phyloP scores from a whole-genome alignment of 2,113 vertebrate species.

The Labrus mixtus region DNA sequence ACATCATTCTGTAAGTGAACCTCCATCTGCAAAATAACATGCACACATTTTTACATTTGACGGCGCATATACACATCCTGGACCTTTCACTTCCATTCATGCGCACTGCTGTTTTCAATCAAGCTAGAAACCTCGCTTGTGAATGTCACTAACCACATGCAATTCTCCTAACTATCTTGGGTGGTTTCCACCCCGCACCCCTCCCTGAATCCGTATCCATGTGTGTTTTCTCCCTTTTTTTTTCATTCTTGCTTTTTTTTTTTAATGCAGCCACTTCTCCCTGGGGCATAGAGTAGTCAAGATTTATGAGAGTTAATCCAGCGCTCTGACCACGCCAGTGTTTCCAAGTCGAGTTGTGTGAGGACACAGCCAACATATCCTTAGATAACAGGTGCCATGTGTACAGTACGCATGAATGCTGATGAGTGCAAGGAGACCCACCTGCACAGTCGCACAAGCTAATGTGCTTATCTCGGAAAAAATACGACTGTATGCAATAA shows the following conservation, averaged over 20 bases:
- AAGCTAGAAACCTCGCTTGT: conserved; percentile 60
- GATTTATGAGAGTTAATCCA: conserved; percentile 69
- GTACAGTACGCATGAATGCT: conserved; percentile 27
- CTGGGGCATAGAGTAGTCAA: conserved; percentile 57
- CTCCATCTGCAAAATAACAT: not conserved
- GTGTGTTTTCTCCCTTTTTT: conserved; percentile 31
- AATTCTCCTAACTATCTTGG: conserved; percentile 70
- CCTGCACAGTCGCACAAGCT: conserved; percentile 1
- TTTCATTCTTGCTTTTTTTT: conserved; percentile 34
- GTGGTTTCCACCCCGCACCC: conserved; percentile 62
- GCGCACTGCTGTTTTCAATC: conserved; percentile 71
- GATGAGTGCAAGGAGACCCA: conserved; percentile 11
- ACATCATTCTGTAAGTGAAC: not conserved
- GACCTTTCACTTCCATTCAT: conserved; percentile 50
- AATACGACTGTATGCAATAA: not conserved
- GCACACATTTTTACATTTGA: conserved; percentile 18
- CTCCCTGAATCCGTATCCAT: conserved; percentile 49
- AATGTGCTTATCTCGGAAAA: conserved; percentile 6
- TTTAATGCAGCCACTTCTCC: conserved; percentile 47
- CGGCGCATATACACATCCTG: conserved; percentile 38
- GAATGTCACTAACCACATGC: conserved; percentile 74
- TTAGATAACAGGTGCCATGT: conserved; percentile 65
- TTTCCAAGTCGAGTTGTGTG: conserved; percentile 48
- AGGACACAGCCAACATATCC: conserved; percentile 42
- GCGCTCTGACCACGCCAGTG: conserved; percentile 40